phyloP scores from a whole-genome alignment of 2,888 invertebrate species.

The Rotaria sp. region DNA sequence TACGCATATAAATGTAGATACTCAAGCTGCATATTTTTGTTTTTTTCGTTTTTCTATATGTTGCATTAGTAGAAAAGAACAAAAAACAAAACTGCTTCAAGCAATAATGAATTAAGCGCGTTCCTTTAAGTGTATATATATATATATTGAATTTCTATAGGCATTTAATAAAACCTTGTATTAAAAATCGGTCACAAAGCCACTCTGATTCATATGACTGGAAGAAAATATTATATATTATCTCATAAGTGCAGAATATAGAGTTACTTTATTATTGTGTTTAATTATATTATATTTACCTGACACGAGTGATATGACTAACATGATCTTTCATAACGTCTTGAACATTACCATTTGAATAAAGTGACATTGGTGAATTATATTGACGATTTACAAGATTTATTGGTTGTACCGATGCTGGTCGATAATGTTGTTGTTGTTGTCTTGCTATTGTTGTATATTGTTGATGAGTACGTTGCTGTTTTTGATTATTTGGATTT shows the following conservation, averaged over 20 bases:
- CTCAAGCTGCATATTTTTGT: neutral
- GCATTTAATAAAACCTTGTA: neutral
- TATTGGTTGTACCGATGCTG: neutral
- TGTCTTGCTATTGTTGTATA: neutral
- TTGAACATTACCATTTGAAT: conserved; percentile 12
- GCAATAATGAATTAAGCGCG: neutral
- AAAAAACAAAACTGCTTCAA: neutral
- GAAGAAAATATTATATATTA: neutral
- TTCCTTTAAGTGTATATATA: neutral
- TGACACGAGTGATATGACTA: neutral
- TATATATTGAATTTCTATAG: neutral
- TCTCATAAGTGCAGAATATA: neutral
- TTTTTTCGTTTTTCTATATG: neutral
- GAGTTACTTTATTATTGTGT: neutral
- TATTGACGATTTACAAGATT: neutral
- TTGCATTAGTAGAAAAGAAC: neutral
- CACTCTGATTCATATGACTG: neutral
- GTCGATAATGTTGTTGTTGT: neutral
- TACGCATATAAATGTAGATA: neutral
- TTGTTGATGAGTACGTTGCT: neutral
- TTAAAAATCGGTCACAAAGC: neutral
- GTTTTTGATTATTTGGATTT: no score
- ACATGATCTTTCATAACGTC: neutral
- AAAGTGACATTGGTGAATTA: conserved; percentile 24
- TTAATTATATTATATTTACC: neutral